Base-by-base conservation (phyloP, 2,888 invertebrate species). In the Cephus rjabovi region DNA sequence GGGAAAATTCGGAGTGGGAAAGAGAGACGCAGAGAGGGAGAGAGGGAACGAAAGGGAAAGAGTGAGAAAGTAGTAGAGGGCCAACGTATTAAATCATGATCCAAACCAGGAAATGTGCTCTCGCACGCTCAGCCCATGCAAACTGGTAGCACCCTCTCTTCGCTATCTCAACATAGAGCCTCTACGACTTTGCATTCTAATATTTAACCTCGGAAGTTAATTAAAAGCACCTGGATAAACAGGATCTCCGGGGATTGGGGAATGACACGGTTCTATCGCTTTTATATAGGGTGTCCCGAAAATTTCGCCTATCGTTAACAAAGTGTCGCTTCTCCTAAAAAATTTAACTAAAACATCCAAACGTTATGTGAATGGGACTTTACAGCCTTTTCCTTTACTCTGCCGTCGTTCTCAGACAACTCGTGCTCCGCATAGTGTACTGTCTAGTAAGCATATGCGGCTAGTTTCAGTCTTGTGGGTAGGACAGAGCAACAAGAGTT, bases 151-250 rank as follows among this genome's bases (percentile, higher is more conserved):
- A 56, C 9, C 56, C 56, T 56, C 23, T 23, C 23, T 9, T 56
- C 23, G 15, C 23, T 56, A 56, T 15, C 56, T 15, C 23, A 40
- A 40, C 40, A 15, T 40, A 40, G 40, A 40, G 4, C 0, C 15
- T 15, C n/a, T 12, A 12, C 23, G 69, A 68, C 69, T 75, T 74
- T 77, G 74, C 77, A 77, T 74, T 77, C 75, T 30, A 75, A 77
- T 75, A 74, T 74, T 77, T 74, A 74, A 74, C 35, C 74, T 35
- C 15, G n/a, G 75, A 77, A 68, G 33, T 74, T 75, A 77, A 75
- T 74, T 74, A 77, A 75, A 75, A 75, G 71, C 71, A 71, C 71
- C 12, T 34, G 71, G 71, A 71, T 71, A 71, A 71, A 71, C 71
- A 71, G 71, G 6, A 23, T 9, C 12, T 71, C 15, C 1, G 31